These are phyloP conservation scores for Amblyopsis rosae DNA, from an alignment of 2,113 vertebrate genomes.

Conservation along the genomic window DNA sequence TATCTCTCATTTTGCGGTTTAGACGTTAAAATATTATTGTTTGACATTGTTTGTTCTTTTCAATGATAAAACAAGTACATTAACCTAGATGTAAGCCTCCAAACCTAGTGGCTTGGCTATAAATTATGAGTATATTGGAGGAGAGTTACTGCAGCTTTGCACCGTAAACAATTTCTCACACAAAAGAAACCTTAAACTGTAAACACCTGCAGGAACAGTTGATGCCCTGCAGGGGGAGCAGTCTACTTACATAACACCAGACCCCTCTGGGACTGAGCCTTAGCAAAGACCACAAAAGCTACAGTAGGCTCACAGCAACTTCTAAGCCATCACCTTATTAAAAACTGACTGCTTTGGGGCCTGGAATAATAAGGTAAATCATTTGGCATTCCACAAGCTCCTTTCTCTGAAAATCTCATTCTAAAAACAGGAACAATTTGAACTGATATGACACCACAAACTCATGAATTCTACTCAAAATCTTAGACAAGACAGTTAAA, in stretches of 20 bases:
- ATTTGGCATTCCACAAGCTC: not conserved
- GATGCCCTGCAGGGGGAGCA: constrained; percentile 55
- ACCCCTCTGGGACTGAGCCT: constrained; percentile 1
- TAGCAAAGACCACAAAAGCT: constrained; percentile 22
- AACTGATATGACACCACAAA: too few relatives aligned
- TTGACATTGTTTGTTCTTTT: too few relatives aligned
- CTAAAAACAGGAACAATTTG: too few relatives aligned
- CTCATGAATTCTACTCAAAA: too few relatives aligned
- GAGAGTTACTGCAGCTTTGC: too few relatives aligned
- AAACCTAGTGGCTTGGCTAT: too few relatives aligned
- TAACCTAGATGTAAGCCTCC: too few relatives aligned
- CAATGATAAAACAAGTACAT: too few relatives aligned
- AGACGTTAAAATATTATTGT: too few relatives aligned
- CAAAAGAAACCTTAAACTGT: constrained; percentile 17
- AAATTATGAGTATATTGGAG: too few relatives aligned
- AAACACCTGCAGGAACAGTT: constrained; percentile 52
- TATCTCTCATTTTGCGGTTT: too few relatives aligned
- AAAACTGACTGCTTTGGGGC: constrained; percentile 15
- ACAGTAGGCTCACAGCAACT: constrained; percentile 15
- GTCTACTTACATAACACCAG: constrained; percentile 22
- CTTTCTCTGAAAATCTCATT: not conserved
- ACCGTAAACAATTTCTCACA: constrained; percentile 9
- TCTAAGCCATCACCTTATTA: constrained; percentile 12
- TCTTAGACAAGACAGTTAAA: too few relatives aligned
- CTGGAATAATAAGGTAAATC: constrained; percentile 23